Base-by-base conservation (phyloP, 2,888 invertebrate species). In the Drosophila falleni region DNA sequence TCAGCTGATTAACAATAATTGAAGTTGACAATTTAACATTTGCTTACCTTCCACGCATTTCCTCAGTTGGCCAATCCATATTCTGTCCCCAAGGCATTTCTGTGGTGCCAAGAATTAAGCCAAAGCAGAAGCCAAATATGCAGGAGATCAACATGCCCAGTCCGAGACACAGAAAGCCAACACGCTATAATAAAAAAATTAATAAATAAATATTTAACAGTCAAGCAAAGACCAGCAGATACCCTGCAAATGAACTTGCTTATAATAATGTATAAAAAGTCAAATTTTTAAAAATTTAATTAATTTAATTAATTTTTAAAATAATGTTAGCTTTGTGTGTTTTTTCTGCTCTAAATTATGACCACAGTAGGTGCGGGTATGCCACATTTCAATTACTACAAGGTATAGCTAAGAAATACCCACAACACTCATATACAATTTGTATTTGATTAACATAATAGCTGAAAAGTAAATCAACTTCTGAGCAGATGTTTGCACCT, bases 111-210 rank as follows among this genome's bases (percentile, higher is more conserved):
- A 96, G 93, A 69, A 96, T 94, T 3, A 97, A 93, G 10, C 97
- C 97, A 86, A 96, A 96, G 76, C 96, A 94, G 81, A 96, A 96
- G n/a, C 97, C 97, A 90, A 96, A 96, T 0, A 96, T 71, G 49
- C 96, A 93, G 13, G 97, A 97, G n/a, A 96, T 91, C 0, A 95
- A 91, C 93, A 97, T 95, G 37, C 97, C 97, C 16, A 95, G 91
- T 1, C 95, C 88, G 67, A 97, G 93, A 74, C 95, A 95, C 68
- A 95, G 94, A 41, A 97, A 93, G 3, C 97, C 97, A 66, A 95
- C 94, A 81, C 94, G 94, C 80, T 96, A 94, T 8, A 33, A 31
- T 10, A n/a, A 37, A 37, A n/a, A 13, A 37, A n/a, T n/a, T 33
- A 39, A 10, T 37, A 2, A 3, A 35, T 19, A 41, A 11, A 9